These are phyloP conservation scores for Chrosomus eos DNA, from an alignment of 2,797 vertebrate species.

Conservation along the genomic window DNA sequence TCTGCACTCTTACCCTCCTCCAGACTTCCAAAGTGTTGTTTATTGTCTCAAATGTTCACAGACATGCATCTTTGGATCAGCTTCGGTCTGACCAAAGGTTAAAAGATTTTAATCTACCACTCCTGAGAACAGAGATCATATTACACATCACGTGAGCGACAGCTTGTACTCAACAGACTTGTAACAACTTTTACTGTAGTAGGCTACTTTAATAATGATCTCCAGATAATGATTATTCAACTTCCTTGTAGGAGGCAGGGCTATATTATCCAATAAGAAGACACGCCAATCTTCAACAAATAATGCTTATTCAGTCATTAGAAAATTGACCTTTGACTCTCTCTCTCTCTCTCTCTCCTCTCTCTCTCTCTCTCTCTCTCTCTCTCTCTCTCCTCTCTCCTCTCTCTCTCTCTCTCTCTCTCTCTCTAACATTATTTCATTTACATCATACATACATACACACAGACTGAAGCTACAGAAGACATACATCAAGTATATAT, in stretches of 20 bases:
- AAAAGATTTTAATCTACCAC: constrained; percentile 17
- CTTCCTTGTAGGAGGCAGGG: not conserved
- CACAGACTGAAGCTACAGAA: not conserved
- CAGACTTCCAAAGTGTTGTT: constrained; percentile 4
- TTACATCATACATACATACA: too few species aligned
- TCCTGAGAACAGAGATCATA: constrained; percentile 17
- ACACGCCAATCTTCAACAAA: not conserved
- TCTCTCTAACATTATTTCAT: too few species aligned
- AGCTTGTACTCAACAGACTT: not conserved
- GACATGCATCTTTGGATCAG: not conserved
- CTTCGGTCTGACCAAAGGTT: constrained; percentile 22
- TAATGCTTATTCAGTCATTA: not conserved
- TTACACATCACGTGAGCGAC: not conserved
- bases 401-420: not conserved
- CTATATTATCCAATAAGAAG: not conserved
- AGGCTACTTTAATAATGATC: constrained; percentile 2
- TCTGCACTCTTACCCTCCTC: not conserved
- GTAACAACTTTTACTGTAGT: not conserved
- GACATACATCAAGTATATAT: not conserved
- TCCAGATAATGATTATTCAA: not conserved
- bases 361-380: too few species aligned
- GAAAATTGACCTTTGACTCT: not conserved
- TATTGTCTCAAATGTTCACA: not conserved
- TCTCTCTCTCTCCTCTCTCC: too few species aligned
- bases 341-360: not conserved